Conservation (phyloP, 2,113 vertebrate species). For the Boulengeromyrus knoepffleri region DNA sequence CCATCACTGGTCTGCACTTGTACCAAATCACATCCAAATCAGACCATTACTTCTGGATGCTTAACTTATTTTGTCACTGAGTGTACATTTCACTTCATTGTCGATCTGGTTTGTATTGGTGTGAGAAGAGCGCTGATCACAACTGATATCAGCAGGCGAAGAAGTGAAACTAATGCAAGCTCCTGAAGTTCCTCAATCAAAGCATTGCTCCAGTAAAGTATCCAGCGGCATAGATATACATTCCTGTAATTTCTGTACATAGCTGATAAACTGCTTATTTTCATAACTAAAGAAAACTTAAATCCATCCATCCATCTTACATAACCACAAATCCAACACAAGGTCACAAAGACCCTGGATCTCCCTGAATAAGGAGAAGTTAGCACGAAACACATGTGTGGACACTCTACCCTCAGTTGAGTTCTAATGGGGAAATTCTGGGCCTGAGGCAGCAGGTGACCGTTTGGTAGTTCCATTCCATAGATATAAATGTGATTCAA, state of each 20-base stretch:
- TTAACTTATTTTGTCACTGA: no score
- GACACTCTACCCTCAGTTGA: not conserved
- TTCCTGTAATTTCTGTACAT: not conserved
- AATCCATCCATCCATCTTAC: not conserved
- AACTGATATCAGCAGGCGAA: not conserved
- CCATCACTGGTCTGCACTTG: no score
- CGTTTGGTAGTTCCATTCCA: not conserved
- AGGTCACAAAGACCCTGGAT: not conserved
- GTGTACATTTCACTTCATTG: not conserved
- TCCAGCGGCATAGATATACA: not conserved
- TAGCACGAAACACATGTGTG: not conserved
- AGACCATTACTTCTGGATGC: no score
- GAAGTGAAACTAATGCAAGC: not conserved
- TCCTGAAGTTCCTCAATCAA: not conserved
- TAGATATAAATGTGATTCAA: not conserved
- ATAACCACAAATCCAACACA: not conserved
- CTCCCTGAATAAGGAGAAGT: not conserved
- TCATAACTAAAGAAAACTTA: not conserved
- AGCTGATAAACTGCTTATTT: not conserved
- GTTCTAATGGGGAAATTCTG: not conserved
- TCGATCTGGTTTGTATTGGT: not conserved
- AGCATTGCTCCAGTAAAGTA: not conserved
- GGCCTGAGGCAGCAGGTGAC: not conserved
- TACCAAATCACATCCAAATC: no score
- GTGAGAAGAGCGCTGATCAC: not conserved